phyloP scores from a whole-genome alignment of 2,888 invertebrate genomes.

The Lasiommata megera region DNA sequence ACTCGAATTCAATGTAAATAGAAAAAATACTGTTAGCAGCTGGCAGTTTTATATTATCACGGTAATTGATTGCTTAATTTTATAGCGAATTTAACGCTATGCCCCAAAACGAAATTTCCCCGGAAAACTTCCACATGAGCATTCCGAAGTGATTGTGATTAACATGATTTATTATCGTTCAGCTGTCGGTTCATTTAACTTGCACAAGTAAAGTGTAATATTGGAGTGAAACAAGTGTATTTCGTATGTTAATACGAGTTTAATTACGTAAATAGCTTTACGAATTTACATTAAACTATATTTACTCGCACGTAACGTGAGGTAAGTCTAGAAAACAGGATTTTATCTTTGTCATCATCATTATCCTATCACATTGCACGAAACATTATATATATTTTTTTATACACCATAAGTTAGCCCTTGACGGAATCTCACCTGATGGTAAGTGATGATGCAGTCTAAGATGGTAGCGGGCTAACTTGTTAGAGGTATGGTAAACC shows the following conservation, averaged over 20 bases:
- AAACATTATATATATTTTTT: too few relatives aligned
- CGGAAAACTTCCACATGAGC: conserved; percentile 8
- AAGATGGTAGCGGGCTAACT: too few relatives aligned
- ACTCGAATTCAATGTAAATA: too few relatives aligned
- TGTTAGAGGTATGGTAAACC: too few relatives aligned
- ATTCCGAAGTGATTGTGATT: conserved; percentile 23
- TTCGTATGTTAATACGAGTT: conserved; percentile 28
- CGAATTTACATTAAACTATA: conserved; percentile 26
- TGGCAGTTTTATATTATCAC: conserved; percentile 2
- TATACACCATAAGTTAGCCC: too few relatives aligned
- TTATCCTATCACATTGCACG: too few relatives aligned
- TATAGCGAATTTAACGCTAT: conserved; percentile 6
- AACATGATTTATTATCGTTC: conserved; percentile 23
- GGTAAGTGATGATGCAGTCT: too few relatives aligned
- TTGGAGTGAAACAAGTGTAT: conserved; percentile 21
- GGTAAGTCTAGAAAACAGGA: not conserved
- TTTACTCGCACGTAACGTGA: not conserved
- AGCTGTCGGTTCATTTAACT: conserved; percentile 21
- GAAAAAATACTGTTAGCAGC: not conserved
- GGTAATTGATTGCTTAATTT: conserved; percentile 8
- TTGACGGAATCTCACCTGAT: too few relatives aligned
- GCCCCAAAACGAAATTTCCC: conserved; percentile 1
- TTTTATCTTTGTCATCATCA: too few relatives aligned
- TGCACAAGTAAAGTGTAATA: conserved; percentile 27
- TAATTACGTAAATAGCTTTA: conserved; percentile 29